Evolutionary conservation across 2,888 invertebrate species (phyloP), one percentile per base, ranked within the genome.

Genomic region (Endomychus coccineus): DNA sequence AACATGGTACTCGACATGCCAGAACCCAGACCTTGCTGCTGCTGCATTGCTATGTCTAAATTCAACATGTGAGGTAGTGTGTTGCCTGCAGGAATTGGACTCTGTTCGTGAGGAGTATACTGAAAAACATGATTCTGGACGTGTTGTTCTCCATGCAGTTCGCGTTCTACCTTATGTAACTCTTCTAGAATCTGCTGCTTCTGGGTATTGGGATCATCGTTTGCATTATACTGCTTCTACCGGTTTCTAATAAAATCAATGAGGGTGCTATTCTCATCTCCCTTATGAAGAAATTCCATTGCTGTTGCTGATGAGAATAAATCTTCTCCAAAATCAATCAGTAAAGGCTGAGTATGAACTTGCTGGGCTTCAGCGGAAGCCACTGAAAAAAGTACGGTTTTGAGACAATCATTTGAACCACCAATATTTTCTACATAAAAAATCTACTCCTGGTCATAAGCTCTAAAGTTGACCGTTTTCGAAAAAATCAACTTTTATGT

Each of bases 171-270:
- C 63, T 77, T 73, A 44, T 73, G 71, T 43, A 79, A 62, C 59
- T 83, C 82, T 52, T 81, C 80, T 17, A 81, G 69, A 51, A 83
- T 80, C 55, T 78, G 78, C 60, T 80, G 78, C 55, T 80, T 77
- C 50, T 78, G 74, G 34, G 76, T 67, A 44, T 77, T 74, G 52
- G 80, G 78, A 47, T 80, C 80, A 49, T 78, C 72, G 27, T 48
- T 41, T 33, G 47, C 48, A 36, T 49, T 56, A 42, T 54, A 54
- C 40, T 59, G 59, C 47, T 61, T 64, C 50, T 65, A 62, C 29
- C 62, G 51, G 37, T 58, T 63, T 48, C 65, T 66, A 43, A 66
- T 64, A 48, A 60, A 66, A 36, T 66, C 66, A 36, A 66, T 58
- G 25, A 67, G 54, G 45, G 61, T 64, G 47, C 59, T 59, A 42